These are phyloP conservation scores for Caenorhabditis tropicalis DNA, from an alignment of 1,140 invertebrate genomes.

Conservation along the genomic window DNA sequence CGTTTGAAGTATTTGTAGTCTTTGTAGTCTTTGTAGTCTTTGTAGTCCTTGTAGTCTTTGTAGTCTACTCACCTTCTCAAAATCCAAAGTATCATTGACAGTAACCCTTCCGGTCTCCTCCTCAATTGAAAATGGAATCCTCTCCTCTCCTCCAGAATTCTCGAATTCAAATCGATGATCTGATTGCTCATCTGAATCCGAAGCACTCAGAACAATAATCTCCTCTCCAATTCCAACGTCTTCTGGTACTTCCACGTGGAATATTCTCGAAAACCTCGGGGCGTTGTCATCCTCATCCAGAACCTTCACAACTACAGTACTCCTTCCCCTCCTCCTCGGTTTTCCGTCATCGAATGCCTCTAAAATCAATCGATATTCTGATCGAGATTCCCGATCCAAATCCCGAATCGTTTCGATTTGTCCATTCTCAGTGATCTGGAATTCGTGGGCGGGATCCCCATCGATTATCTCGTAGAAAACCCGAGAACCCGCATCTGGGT, in stretches of 20 bases:
- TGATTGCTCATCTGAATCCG: constrained; percentile 87
- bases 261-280: constrained; percentile 87
- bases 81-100: constrained; percentile 20
- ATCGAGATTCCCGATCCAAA: constrained; percentile 86
- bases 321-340: constrained; percentile 80
- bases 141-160: not conserved
- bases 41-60: too few relatives aligned
- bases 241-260: constrained; percentile 92
- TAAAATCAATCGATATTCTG: constrained; percentile 87
- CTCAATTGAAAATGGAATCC: not conserved
- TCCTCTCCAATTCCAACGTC: constrained; percentile 86
- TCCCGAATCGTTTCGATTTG: constrained; percentile 71
- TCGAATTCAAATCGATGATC: constrained; percentile 79
- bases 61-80: not conserved
- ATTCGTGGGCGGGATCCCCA: not conserved
- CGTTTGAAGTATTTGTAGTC: not conserved
- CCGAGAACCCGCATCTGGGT: not conserved
- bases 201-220: constrained; percentile 87
- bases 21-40: too few relatives aligned
- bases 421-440: not conserved
- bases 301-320: constrained; percentile 75
- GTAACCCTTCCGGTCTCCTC: not conserved
- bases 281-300: constrained; percentile 87
- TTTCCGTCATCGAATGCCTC: constrained; percentile 85
- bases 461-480: not conserved